Evolutionary conservation across 2,113 vertebrate genomes (phyloP).

Genomic region (Dolichallabes microphthalmus): DNA sequence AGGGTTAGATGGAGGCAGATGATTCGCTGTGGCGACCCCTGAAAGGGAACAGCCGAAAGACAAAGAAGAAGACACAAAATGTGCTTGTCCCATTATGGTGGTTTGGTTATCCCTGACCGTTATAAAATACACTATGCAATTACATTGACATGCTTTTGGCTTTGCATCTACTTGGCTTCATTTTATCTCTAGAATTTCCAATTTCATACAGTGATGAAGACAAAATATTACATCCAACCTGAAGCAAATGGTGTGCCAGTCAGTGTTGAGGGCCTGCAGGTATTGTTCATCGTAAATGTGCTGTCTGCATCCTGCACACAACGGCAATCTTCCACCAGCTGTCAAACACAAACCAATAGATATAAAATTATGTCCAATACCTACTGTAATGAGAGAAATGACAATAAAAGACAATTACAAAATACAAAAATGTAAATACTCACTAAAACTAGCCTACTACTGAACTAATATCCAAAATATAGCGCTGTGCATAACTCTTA

Average conservation of each 20-base stretch:
- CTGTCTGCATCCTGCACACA: constrained; percentile 88
- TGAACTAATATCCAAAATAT: neutral
- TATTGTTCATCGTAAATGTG: constrained; percentile 93
- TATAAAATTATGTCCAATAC: neutral
- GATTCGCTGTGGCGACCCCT: no score
- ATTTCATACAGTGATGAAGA: neutral
- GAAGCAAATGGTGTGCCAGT: constrained; percentile 95
- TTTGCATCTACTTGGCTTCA: neutral
- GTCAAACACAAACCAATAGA: constrained; percentile 41
- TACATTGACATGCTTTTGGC: neutral
- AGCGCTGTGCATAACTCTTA: no score
- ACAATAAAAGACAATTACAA: neutral
- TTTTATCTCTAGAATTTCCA: neutral
- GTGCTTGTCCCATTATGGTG: neutral
- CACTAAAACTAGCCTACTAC: neutral
- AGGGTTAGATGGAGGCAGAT: no score
- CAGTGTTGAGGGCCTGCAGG: constrained; percentile 86
- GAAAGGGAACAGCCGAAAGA: no score
- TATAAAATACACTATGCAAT: neutral
- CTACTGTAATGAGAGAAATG: neutral
- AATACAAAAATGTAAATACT: neutral
- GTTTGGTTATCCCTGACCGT: neutral
- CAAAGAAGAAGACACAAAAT: neutral
- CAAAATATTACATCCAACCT: constrained; percentile 63
- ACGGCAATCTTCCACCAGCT: constrained; percentile 82